These are phyloP conservation scores for Trichomalopsis sarcophagae DNA, from an alignment of 1,140 invertebrate genomes.

Conservation along the genomic window DNA sequence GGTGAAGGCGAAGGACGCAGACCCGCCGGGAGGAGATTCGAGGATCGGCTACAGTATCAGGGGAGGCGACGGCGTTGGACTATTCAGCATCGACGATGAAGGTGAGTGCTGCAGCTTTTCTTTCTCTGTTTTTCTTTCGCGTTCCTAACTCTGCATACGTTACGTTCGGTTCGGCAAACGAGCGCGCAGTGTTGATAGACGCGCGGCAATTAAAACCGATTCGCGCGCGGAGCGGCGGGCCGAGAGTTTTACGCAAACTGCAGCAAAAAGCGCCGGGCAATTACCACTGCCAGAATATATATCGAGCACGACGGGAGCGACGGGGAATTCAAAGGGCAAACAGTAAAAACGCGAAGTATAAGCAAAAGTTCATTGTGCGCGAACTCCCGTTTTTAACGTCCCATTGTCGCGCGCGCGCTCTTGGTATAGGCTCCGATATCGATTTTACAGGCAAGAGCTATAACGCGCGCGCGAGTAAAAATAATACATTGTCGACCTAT, in stretches of 20 bases:
- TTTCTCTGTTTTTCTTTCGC: constrained; percentile 19
- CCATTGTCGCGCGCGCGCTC: not conserved
- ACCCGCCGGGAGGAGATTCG: constrained; percentile 85
- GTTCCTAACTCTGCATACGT: not conserved
- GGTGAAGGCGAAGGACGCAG: constrained; percentile 86
- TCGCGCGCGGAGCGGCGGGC: not conserved
- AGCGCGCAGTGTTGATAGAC: not conserved
- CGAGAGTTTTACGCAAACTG: not conserved
- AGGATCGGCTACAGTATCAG: constrained; percentile 90
- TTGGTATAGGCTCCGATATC: constrained; percentile 58
- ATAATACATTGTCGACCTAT: constrained; percentile 71
- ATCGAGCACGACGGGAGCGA: not conserved
- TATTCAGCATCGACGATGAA: constrained; percentile 92
- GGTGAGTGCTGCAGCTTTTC: constrained; percentile 77
- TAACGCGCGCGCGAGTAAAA: constrained; percentile 60
- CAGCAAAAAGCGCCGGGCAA: not conserved
- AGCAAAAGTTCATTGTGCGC: constrained; percentile 33
- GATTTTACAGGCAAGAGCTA: constrained; percentile 60
- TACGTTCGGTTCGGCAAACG: not conserved
- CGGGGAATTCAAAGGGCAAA: constrained; percentile 8
- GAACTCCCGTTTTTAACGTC: not conserved
- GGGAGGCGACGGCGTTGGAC: constrained; percentile 91
- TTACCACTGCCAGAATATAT: not conserved
- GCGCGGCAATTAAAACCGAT: not conserved
- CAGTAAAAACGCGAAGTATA: constrained; percentile 20